phyloP scores from a whole-genome alignment of 2,113 vertebrate genomes.

The Rafetus swinhoei region DNA sequence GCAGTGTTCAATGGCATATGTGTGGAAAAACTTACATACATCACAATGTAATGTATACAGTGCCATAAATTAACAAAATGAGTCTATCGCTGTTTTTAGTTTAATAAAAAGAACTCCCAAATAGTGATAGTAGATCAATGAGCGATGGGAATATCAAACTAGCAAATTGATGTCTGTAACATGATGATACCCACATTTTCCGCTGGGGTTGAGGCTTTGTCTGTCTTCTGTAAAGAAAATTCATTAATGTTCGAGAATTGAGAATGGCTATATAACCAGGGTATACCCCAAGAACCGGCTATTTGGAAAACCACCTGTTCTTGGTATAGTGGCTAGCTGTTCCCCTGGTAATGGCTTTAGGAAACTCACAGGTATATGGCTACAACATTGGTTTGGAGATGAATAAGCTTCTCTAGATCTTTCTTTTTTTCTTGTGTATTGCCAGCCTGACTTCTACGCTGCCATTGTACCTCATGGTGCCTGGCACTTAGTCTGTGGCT shows the following conservation, averaged over 20 bases:
- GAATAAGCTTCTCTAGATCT: not conserved
- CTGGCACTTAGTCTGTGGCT: no score
- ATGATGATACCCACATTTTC: slow-evolving; percentile 16
- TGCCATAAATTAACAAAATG: not conserved
- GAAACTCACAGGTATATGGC: not conserved
- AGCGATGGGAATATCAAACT: not conserved
- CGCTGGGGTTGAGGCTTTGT: slow-evolving; percentile 18
- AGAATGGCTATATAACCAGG: slow-evolving; percentile 10
- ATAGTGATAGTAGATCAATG: not conserved
- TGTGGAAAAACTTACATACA: not conserved
- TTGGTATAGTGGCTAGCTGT: not conserved
- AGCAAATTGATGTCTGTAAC: not conserved
- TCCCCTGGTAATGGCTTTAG: not conserved
- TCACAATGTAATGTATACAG: not conserved
- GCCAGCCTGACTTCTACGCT: no score
- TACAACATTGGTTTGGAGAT: not conserved
- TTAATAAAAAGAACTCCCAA: slow-evolving; percentile 24
- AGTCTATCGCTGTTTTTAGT: not conserved
- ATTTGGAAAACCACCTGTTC: not conserved
- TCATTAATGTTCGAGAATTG: not conserved
- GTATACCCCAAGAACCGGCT: not conserved
- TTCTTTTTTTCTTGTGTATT: not conserved
- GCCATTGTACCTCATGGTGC: no score
- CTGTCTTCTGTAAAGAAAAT: slow-evolving; percentile 16
- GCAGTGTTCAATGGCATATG: not conserved